These are phyloP conservation scores for Anhinga rufa DNA, from an alignment of 2,113 vertebrate genomes.

Conservation along the genomic window DNA sequence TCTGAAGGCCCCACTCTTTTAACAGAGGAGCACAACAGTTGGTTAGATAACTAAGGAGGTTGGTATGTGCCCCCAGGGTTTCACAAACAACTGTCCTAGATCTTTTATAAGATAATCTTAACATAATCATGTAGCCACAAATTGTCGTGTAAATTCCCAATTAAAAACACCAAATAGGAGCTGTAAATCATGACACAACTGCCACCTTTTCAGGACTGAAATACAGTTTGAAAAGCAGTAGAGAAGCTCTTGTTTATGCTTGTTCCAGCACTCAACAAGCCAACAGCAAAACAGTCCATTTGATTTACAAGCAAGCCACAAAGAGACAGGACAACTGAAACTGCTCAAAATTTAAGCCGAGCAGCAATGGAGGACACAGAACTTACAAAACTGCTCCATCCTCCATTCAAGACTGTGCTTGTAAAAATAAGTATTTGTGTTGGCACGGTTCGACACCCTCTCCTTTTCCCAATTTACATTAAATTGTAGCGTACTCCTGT, in stretches of 20 bases:
- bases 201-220: not conserved
- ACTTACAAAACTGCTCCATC: not conserved
- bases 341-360: not conserved
- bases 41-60: conserved; percentile 74
- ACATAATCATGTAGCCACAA: conserved; percentile 65
- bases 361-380: not conserved
- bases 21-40: conserved; percentile 71
- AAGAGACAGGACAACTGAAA: not conserved
- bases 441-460: conserved; percentile 6
- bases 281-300: not conserved
- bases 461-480: conserved; percentile 8
- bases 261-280: not conserved
- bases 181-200: conserved; percentile 49
- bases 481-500: not conserved
- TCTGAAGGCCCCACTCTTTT: conserved; percentile 75
- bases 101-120: conserved; percentile 69
- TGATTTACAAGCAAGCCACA: not conserved
- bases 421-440: not conserved
- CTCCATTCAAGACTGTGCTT: not conserved
- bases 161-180: conserved; percentile 63
- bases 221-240: not conserved
- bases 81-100: conserved; percentile 70
- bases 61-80: conserved; percentile 72
- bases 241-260: not conserved
- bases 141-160: conserved; percentile 64